phyloP scores from a whole-genome alignment of 2,797 vertebrate genomes.

The Catostomus latipinnis region DNA sequence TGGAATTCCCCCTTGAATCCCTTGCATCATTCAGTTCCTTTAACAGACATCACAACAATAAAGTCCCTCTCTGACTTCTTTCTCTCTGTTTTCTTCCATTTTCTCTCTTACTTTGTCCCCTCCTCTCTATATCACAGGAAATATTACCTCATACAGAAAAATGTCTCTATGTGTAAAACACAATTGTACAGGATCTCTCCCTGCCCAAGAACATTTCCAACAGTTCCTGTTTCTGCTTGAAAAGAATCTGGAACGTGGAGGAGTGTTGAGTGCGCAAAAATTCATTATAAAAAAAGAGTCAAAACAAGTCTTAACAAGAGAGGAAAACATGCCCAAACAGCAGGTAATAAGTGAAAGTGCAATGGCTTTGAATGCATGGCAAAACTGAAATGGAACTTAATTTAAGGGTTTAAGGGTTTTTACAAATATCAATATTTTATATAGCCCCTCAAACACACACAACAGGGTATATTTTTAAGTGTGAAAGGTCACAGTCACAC shows the following conservation, averaged over 20 bases:
- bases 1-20: conserved; percentile 36
- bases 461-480: background rate
- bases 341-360: conserved; percentile 3
- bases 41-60: conserved; percentile 7
- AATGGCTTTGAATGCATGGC: background rate
- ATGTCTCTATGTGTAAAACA: conserved; percentile 49
- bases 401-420: background rate
- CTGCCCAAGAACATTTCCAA: conserved; percentile 49
- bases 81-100: conserved; percentile 9
- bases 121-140: conserved; percentile 52
- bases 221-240: conserved; percentile 39
- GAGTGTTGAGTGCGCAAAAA: conserved; percentile 17
- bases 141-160: conserved; percentile 56
- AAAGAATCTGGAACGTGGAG: conserved; percentile 21
- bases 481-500: conserved; percentile 37
- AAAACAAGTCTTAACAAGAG: conserved; percentile 36
- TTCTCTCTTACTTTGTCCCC: background rate
- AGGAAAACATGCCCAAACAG: conserved; percentile 2
- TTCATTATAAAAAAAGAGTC: conserved; percentile 12
- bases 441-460: background rate
- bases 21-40: conserved; percentile 8
- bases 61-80: background rate
- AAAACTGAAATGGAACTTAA: background rate
- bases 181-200: conserved; percentile 57
- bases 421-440: background rate